A percentile compares a stretch with the other conserved stretches of the same genome.
Evolutionary conservation across 1,140 invertebrate species (phyloP).

Genomic region (Ephestia elutella): DNA sequence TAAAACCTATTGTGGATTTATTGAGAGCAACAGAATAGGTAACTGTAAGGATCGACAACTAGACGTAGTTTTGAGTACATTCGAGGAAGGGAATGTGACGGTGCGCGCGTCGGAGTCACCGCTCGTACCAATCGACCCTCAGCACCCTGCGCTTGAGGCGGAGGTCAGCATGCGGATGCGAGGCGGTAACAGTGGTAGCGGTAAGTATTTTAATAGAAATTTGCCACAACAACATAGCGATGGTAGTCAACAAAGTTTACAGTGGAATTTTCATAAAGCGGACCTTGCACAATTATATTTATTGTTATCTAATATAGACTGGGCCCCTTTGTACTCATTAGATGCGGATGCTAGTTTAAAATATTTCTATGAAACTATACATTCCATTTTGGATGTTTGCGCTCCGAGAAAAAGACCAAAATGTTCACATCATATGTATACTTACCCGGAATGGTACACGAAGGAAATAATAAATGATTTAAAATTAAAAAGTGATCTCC

Average conservation of each 20-base stretch:
- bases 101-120: constrained; percentile 9
- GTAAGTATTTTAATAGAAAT: too few relatives aligned
- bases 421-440: background rate
- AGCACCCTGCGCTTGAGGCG: constrained; percentile 15
- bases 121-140: constrained; percentile 14
- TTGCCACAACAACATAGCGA: too few relatives aligned
- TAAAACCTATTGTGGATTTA: constrained; percentile 23
- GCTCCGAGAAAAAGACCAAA: constrained; percentile 7
- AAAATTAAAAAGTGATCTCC: constrained; percentile 15
- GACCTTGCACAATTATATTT: background rate
- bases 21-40: constrained; percentile 18
- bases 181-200: too few relatives aligned
- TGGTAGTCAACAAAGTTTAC: background rate
- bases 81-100: background rate
- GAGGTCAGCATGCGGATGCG: too few relatives aligned
- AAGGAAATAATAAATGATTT: constrained; percentile 23
- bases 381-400: too few relatives aligned
- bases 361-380: too few relatives aligned
- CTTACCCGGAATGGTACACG: constrained; percentile 20
- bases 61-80: constrained; percentile 22
- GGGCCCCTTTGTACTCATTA: background rate
- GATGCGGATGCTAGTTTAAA: constrained; percentile 1
- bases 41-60: constrained; percentile 20
- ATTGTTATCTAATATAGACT: background rate
- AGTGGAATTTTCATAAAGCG: constrained; percentile 18